Evolutionary conservation across 2,797 vertebrate genomes (phyloP).

Genomic region (Liparis tanakae): DNA sequence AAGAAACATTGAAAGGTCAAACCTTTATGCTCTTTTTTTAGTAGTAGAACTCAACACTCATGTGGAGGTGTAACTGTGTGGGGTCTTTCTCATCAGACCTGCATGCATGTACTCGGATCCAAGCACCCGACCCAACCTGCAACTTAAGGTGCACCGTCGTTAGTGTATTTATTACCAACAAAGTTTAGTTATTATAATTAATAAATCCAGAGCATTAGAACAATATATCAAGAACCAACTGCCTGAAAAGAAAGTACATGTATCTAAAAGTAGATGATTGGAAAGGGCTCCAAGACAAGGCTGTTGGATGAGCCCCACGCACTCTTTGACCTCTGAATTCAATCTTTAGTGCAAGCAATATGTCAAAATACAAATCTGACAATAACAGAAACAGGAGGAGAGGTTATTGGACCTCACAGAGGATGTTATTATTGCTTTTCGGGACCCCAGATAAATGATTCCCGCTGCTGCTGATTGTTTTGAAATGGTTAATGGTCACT

Average conservation of each 20-base stretch:
- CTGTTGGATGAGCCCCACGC: neutral
- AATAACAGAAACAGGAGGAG: neutral
- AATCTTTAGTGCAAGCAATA: neutral
- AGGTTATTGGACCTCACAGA: neutral
- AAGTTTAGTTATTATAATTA: neutral
- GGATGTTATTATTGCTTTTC: neutral
- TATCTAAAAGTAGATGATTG: neutral
- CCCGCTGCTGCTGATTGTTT: too few relatives aligned
- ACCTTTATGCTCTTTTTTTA: neutral
- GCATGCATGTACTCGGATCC: neutral
- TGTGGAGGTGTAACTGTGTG: neutral
- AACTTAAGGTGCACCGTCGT: neutral
- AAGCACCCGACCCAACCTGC: neutral
- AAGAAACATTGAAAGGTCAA: conserved; percentile 7
- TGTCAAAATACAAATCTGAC: neutral
- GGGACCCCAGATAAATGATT: neutral
- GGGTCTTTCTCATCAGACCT: neutral
- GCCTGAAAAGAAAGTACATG: neutral
- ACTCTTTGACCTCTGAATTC: neutral
- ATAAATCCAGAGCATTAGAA: neutral
- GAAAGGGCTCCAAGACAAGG: conserved; percentile 1
- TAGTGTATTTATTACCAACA: neutral
- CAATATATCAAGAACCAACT: neutral
- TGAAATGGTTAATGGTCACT: neutral
- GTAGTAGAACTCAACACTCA: neutral